These are phyloP conservation scores for Drosophila mimetica DNA, from an alignment of 2,888 invertebrate species.

Conservation along the genomic window DNA sequence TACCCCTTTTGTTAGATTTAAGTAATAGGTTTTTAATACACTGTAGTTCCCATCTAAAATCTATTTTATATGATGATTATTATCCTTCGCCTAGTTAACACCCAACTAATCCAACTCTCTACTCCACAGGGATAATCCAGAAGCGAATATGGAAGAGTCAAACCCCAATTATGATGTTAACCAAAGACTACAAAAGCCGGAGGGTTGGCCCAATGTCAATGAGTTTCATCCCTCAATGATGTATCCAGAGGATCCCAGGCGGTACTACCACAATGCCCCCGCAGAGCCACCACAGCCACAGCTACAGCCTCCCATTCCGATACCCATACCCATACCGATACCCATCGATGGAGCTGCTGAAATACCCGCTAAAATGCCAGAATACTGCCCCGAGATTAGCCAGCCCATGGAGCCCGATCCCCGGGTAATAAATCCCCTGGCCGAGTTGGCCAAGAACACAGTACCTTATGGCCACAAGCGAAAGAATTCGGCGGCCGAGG, in stretches of 20 bases:
- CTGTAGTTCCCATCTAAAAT: no score
- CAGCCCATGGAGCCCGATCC: conserved; percentile 10
- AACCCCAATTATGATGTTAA: conserved; percentile 25
- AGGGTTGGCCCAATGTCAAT: conserved; percentile 24
- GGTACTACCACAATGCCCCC: conserved; percentile 27
- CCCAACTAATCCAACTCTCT: not conserved
- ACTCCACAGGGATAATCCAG: conserved; percentile 27
- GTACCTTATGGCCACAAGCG: conserved; percentile 43
- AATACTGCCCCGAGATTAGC: conserved; percentile 20
- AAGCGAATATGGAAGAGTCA: conserved; percentile 35
- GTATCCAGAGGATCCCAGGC: conserved; percentile 30
- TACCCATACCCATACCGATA: not conserved
- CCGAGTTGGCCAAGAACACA: conserved; percentile 18
- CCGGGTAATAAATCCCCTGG: conserved; percentile 20
- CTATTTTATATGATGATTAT: no score
- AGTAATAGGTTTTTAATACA: no score
- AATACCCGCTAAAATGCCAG: conserved; percentile 20
- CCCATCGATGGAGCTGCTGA: conserved; percentile 7
- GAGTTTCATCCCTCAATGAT: conserved; percentile 31
- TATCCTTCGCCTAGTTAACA: no score
- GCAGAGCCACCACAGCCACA: conserved; percentile 5
- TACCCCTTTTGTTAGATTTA: no score
- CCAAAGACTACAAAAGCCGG: conserved; percentile 39
- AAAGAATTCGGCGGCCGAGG: conserved; percentile 60
- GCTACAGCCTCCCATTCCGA: not conserved